Base-by-base conservation (phyloP, 2,797 vertebrate genomes). In the Geotrypetes seraphini region DNA sequence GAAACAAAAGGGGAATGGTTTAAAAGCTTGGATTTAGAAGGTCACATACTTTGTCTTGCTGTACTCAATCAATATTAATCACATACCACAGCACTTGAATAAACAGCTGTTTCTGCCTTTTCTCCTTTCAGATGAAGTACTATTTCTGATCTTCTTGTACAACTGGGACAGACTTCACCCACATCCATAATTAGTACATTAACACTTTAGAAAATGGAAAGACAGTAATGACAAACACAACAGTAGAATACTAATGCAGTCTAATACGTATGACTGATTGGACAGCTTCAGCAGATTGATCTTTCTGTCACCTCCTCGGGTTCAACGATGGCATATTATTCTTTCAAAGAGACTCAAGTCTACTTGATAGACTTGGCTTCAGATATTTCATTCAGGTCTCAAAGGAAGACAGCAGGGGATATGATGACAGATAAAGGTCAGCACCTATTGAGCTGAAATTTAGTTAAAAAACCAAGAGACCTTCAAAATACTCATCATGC, bases 401-500 rank as follows among this genome's bases (percentile, higher is more conserved):
- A 64, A 16, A 71, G 64, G 57, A 54, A 62, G 38, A 28, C 40
- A 45, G 27, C 29, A 63, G 57, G 45, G 57, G 46, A 25, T 67
- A 60, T 59, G 50, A 37, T 77, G 78, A 75, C 53, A 25, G 62
- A 71, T 63, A 80, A 90, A 88, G 84, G 83, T 85, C 81, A 83
- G 40, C 47, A 45, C 52, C 72, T 79, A 86, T 77, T 74, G 78
- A 81, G 63, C 59, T 78, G 75, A 90, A 87, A 87, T 88, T n/a
- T 85, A 89, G 88, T 88, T 86, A 81, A 82, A 87, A 78, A 78
- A 72, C 75, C 71, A 81, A 78, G 77, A 47, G 53, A 66, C 68
- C 72, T 62, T 83, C 72, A 61, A 69, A 60, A 41, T 44, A 58
- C 61, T 66, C 39, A 63, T 79, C 53, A 63, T 44, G 48, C 7